Conservation (phyloP, 2,888 invertebrate genomes). For the Lagria hirta region DNA sequence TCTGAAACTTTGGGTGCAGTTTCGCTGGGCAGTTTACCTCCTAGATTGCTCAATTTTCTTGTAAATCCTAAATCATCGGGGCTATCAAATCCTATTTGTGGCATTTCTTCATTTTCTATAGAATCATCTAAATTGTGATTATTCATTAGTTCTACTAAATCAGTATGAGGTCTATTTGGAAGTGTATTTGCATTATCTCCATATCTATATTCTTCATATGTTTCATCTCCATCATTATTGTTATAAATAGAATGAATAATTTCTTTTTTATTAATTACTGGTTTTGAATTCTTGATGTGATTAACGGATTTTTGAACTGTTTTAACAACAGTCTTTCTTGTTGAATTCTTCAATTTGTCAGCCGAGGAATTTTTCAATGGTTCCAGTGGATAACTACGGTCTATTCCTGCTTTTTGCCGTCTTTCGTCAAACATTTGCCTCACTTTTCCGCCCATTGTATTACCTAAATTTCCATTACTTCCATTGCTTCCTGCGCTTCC, state of each 20-base stretch:
- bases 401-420: conserved; percentile 72
- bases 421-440: conserved; percentile 86
- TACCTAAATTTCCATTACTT: conserved; percentile 25
- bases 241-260: conserved; percentile 48
- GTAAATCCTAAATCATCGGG: conserved; percentile 35
- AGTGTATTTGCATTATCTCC: conserved; percentile 23
- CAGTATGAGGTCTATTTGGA: conserved; percentile 29
- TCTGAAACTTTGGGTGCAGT: conserved; percentile 26
- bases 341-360: conserved; percentile 32
- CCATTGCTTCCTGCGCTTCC: conserved; percentile 52
- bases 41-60: conserved; percentile 52
- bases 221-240: conserved; percentile 47
- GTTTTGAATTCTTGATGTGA: conserved; percentile 51
- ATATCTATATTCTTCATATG: conserved; percentile 45
- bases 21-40: conserved; percentile 52
- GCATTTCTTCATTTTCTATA: conserved; percentile 55
- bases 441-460: conserved; percentile 56
- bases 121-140: conserved; percentile 51
- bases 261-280: conserved; percentile 50
- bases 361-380: conserved; percentile 61
- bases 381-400: conserved; percentile 79
- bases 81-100: conserved; percentile 50
- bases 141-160: conserved; percentile 52
- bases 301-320: conserved; percentile 50
- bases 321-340: conserved; percentile 48